These are phyloP conservation scores for Morpho achilles DNA, from an alignment of 2,888 invertebrate genomes.

Conservation along the genomic window DNA sequence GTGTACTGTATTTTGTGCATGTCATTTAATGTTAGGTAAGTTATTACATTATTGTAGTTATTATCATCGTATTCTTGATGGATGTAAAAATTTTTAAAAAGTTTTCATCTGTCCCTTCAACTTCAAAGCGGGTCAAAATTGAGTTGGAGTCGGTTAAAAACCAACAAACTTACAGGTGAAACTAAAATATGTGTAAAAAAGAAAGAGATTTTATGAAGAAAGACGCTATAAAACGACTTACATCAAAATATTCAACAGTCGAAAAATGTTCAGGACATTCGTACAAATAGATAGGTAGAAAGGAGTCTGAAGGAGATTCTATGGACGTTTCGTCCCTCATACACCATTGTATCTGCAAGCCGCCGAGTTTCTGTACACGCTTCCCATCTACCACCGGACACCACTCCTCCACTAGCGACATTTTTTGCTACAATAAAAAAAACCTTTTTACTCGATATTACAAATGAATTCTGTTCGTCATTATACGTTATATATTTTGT, in stretches of 20 bases:
- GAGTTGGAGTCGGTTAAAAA: too few relatives aligned
- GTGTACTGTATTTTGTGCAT: too few relatives aligned
- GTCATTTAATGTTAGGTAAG: too few relatives aligned
- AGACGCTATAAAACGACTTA: conserved; percentile 46
- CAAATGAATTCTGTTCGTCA: too few relatives aligned
- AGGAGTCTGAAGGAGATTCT: conserved; percentile 75
- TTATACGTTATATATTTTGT: not conserved
- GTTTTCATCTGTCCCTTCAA: too few relatives aligned
- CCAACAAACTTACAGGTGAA: not conserved
- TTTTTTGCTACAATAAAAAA: conserved; percentile 78
- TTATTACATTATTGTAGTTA: too few relatives aligned
- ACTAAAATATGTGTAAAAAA: not conserved
- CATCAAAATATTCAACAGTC: conserved; percentile 90
- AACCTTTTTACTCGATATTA: too few relatives aligned
- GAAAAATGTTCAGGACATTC: conserved; percentile 91
- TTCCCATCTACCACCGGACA: conserved; percentile 58
- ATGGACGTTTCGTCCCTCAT: conserved; percentile 80
- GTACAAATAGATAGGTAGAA: conserved; percentile 86
- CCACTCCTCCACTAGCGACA: conserved; percentile 82
- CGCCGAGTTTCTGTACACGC: conserved; percentile 73
- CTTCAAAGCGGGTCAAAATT: too few relatives aligned
- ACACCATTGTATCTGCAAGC: conserved; percentile 85
- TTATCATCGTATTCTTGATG: too few relatives aligned
- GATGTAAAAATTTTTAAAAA: too few relatives aligned
- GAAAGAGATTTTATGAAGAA: not conserved